These are phyloP conservation scores for Prionace glauca DNA, from an alignment of 2,797 vertebrate genomes.

Conservation along the genomic window DNA sequence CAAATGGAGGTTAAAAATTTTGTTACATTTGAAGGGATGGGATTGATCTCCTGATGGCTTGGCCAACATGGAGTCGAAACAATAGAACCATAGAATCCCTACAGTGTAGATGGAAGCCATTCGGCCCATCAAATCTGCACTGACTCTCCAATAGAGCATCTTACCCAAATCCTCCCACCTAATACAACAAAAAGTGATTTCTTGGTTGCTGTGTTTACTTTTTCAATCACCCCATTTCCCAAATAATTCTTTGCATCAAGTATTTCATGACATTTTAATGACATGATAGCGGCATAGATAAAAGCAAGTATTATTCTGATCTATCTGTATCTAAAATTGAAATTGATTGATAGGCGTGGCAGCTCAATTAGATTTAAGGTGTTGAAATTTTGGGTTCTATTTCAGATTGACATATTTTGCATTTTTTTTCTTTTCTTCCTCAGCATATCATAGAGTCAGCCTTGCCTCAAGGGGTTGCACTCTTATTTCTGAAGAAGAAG, in stretches of 20 bases:
- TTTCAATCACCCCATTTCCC: neutral
- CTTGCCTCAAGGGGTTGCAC: neutral
- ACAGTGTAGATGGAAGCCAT: no score
- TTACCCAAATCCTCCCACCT: no score
- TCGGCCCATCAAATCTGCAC: no score
- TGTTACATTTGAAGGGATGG: neutral
- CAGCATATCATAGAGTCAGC: neutral
- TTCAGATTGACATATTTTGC: neutral
- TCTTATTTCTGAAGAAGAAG: neutral
- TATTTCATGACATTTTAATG: neutral
- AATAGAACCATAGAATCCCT: neutral
- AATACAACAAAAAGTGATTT: no score
- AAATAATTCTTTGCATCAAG: neutral
- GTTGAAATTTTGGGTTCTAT: neutral
- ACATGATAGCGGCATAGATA: neutral
- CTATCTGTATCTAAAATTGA: neutral
- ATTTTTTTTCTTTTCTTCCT: neutral
- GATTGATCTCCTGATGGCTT: neutral
- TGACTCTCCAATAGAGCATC: no score
- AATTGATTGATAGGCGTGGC: neutral
- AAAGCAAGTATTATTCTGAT: neutral
- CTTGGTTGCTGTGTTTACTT: neutral
- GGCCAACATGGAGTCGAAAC: neutral
- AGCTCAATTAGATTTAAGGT: neutral
- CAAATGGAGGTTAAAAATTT: neutral